Percentiles rank a stretch among this genome's conserved stretches.
Evolutionary conservation across 2,113 vertebrate species (phyloP).

Genomic region (Microcebus murinus): DNA sequence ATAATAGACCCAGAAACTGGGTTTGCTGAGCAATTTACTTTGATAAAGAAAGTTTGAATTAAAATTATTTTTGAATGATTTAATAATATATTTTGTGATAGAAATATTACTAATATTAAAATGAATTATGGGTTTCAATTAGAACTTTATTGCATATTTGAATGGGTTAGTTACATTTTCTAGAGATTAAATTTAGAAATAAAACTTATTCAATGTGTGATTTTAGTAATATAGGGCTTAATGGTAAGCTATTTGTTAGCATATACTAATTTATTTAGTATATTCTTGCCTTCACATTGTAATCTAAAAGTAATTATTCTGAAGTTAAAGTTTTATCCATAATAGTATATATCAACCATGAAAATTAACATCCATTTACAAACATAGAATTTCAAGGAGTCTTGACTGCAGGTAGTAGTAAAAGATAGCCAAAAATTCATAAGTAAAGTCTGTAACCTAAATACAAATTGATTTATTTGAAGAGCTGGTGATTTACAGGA

Average conservation of each 20-base stretch:
- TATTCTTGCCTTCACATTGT: not conserved
- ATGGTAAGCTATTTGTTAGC: not conserved
- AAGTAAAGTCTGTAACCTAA: not conserved
- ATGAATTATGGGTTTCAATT: conserved; percentile 5
- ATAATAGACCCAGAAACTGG: not conserved
- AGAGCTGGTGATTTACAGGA: not conserved
- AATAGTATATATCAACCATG: not conserved
- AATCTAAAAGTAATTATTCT: not conserved
- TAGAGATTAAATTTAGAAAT: not conserved
- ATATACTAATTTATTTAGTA: conserved; percentile 15
- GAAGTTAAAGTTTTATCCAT: conserved; percentile 23
- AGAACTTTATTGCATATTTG: not conserved
- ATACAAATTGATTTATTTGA: conserved; percentile 23
- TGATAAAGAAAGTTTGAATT: not conserved
- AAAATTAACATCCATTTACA: conserved; percentile 46
- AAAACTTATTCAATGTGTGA: not conserved
- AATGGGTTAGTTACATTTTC: conserved; percentile 18
- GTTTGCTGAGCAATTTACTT: conserved; percentile 9
- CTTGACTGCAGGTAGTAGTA: not conserved
- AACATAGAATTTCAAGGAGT: conserved; percentile 36
- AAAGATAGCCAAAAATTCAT: not conserved
- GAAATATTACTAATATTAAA: conserved; percentile 25
- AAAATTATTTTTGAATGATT: conserved; percentile 28
- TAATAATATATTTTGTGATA: conserved; percentile 14
- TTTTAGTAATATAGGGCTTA: conserved; percentile 8